Evolutionary conservation across 2,797 vertebrate genomes (phyloP).

Genomic region (Anabacerthia variegaticeps): DNA sequence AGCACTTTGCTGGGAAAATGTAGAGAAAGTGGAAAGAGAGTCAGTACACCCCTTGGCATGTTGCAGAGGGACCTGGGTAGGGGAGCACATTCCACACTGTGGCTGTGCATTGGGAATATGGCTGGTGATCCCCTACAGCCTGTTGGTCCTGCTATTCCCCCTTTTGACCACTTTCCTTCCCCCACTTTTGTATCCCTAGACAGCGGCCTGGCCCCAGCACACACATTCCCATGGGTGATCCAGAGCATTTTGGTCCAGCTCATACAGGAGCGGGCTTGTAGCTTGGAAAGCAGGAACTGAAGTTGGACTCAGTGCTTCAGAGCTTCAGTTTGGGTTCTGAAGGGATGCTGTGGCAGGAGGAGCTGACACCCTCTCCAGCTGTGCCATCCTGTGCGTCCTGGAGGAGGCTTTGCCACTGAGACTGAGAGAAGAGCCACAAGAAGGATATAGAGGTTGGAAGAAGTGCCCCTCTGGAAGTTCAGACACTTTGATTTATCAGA

Average conservation of each 20-base stretch:
- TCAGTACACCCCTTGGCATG: fast-evolving
- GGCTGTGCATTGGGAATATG: fast-evolving
- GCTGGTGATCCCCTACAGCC: not conserved
- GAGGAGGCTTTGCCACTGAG: not conserved
- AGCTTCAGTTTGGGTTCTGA: not conserved
- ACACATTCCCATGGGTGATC: fast-evolving
- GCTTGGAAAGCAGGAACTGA: not conserved
- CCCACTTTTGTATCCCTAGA: not conserved
- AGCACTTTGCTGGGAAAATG: not conserved
- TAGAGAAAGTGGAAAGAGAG: not conserved
- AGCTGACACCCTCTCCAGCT: not conserved
- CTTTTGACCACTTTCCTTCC: not conserved
- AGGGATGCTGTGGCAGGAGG: not conserved
- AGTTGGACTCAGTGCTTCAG: fast-evolving
- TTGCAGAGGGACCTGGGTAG: not conserved
- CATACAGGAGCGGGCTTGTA: fast-evolving
- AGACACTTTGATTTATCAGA: not conserved
- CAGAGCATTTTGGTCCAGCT: not conserved
- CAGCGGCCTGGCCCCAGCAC: fast-evolving
- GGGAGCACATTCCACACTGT: fast-evolving
- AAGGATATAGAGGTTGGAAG: not conserved
- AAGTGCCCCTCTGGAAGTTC: not conserved
- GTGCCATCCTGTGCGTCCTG: not conserved
- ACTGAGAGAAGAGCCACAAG: fast-evolving
- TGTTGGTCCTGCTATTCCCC: not conserved